A percentile compares a stretch with the other conserved stretches of the same genome.
Conservation (phyloP, 2,888 invertebrate genomes). For the Phengaris arion region DNA sequence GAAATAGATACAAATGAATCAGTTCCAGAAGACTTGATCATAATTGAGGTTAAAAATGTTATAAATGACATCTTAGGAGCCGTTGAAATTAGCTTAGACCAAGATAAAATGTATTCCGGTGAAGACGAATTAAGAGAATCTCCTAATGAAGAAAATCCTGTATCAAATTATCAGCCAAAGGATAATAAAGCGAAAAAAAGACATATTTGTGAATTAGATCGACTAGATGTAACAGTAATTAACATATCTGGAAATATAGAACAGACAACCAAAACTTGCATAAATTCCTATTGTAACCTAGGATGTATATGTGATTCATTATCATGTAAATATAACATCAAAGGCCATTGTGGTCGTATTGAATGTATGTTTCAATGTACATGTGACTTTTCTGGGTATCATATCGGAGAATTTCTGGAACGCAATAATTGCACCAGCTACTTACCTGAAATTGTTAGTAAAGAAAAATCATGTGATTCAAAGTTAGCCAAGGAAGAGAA, state of each 20-base stretch:
- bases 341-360: slow-evolving; percentile 81
- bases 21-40: slow-evolving; percentile 33
- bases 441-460: slow-evolving; percentile 58
- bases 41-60: slow-evolving; percentile 59
- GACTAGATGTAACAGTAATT: slow-evolving; percentile 84
- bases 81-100: slow-evolving; percentile 80
- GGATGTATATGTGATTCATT: slow-evolving; percentile 85
- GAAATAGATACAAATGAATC: slow-evolving; percentile 28
- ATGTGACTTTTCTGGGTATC: slow-evolving; percentile 62
- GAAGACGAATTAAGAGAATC: slow-evolving; percentile 55
- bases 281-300: slow-evolving; percentile 77
- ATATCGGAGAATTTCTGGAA: slow-evolving; percentile 49
- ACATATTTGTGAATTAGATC: slow-evolving; percentile 72
- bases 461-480: slow-evolving; percentile 73
- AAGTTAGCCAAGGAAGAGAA: slow-evolving; percentile 84
- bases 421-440: slow-evolving; percentile 45
- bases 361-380: slow-evolving; percentile 80
- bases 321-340: slow-evolving; percentile 59
- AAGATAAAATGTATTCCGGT: slow-evolving; percentile 68
- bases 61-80: slow-evolving; percentile 78
- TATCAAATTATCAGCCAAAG: slow-evolving; percentile 44
- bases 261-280: slow-evolving; percentile 55
- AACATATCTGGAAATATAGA: slow-evolving; percentile 58
- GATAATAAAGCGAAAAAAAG: slow-evolving; percentile 59
- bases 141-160: slow-evolving; percentile 28